These are phyloP conservation scores for Oxytorus armatus DNA, from an alignment of 2,888 invertebrate species.

Conservation along the genomic window DNA sequence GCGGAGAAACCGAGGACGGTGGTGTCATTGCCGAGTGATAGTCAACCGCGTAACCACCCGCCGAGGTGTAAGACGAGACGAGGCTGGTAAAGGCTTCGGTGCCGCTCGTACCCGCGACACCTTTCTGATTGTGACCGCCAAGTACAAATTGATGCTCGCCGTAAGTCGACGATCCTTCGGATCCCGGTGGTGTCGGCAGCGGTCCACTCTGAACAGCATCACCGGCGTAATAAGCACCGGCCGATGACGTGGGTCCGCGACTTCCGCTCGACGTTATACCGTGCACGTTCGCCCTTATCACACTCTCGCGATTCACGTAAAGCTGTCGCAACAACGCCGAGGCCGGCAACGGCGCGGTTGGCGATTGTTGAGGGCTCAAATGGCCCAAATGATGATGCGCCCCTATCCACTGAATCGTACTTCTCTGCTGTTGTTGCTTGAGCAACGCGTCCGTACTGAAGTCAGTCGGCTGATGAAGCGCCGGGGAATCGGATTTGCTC, in stretches of 20 bases:
- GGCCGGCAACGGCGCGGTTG: slow-evolving; percentile 90
- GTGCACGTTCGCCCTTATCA: slow-evolving; percentile 94
- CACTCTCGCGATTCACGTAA: slow-evolving; percentile 95
- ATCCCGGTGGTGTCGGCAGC: slow-evolving; percentile 95
- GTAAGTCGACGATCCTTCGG: slow-evolving; percentile 91
- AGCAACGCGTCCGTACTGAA: slow-evolving; percentile 94
- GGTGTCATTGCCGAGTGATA: slow-evolving; percentile 98
- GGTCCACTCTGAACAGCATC: slow-evolving; percentile 88
- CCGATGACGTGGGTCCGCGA: slow-evolving; percentile 77
- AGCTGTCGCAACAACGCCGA: slow-evolving; percentile 95
- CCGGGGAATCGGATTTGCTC: slow-evolving; percentile 85
- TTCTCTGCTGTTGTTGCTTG: slow-evolving; percentile 92
- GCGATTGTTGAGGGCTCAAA: slow-evolving; percentile 87
- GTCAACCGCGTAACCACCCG: slow-evolving; percentile 89
- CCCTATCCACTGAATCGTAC: slow-evolving; percentile 97
- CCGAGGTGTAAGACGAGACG: slow-evolving; percentile 86
- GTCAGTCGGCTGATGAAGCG: slow-evolving; percentile 90
- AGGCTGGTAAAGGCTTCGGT: slow-evolving; percentile 87
- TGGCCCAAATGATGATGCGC: slow-evolving; percentile 87
- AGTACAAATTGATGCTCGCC: slow-evolving; percentile 88
- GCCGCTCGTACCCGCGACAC: slow-evolving; percentile 75
- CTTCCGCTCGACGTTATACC: slow-evolving; percentile 85
- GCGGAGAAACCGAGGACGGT: slow-evolving; percentile 97
- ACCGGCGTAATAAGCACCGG: slow-evolving; percentile 80
- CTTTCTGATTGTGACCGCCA: slow-evolving; percentile 82